A percentile compares a stretch with the other conserved stretches of the same genome.
Evolutionary conservation across 2,888 invertebrate genomes (phyloP).

Genomic region (Drosophila recens): DNA sequence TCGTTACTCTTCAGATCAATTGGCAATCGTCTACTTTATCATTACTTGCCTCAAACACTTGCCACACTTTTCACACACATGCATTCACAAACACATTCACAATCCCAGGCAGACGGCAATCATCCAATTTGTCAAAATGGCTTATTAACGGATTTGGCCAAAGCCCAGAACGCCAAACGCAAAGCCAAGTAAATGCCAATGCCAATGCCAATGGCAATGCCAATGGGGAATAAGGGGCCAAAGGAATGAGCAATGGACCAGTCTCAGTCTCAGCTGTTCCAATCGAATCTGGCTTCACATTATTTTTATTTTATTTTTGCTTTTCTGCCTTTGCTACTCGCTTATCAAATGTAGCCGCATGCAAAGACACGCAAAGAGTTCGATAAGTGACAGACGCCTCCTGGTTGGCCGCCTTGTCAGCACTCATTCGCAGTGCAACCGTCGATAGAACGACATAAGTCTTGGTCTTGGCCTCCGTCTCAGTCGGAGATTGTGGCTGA

Average conservation of each 20-base stretch:
- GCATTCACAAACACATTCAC: conserved; percentile 2
- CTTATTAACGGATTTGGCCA: conserved; percentile 76
- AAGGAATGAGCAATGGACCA: conserved; percentile 32
- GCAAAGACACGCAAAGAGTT: conserved; percentile 57
- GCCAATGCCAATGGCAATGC: no score
- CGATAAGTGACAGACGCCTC: conserved; percentile 57
- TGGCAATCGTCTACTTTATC: conserved; percentile 34
- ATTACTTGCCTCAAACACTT: conserved; percentile 30
- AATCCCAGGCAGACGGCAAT: conserved; percentile 49
- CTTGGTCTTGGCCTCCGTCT: conserved; percentile 24
- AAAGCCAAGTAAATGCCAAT: conserved; percentile 57
- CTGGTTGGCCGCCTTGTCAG: conserved; percentile 52
- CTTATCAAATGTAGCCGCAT: conserved; percentile 68
- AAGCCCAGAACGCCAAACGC: conserved; percentile 60
- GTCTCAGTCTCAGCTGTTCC: conserved; percentile 36
- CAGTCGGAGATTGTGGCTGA: conserved; percentile 3
- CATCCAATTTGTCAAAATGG: conserved; percentile 80
- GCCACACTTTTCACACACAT: conserved; percentile 8
- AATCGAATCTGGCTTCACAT: conserved; percentile 22
- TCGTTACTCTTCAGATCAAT: conserved; percentile 41
- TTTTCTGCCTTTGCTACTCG: conserved; percentile 18
- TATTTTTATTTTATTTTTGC: background rate
- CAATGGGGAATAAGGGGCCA: conserved; percentile 18
- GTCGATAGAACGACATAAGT: conserved; percentile 14
- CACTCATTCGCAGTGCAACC: conserved; percentile 31